A percentile compares a stretch with the other conserved stretches of the same genome.
Conservation (phyloP, 2,888 invertebrate species). For the Chirona hameri region DNA sequence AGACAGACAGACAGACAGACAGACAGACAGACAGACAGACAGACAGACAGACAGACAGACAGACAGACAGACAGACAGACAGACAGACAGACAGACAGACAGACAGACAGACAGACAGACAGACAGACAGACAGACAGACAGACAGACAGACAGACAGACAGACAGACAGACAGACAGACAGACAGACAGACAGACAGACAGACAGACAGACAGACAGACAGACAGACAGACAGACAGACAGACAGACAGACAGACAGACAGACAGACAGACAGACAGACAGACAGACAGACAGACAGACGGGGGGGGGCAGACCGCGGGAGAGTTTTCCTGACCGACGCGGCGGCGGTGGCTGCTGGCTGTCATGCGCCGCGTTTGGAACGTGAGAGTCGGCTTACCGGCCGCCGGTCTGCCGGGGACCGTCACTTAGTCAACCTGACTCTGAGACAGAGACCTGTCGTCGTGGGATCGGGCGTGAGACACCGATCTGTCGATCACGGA, state of each 20-base stretch:
- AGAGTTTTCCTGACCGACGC: too few species aligned
- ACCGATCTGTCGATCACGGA: too few species aligned
- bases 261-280: not conserved
- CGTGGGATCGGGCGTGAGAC: too few species aligned
- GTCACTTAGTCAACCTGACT: too few species aligned
- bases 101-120: not conserved
- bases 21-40: not conserved
- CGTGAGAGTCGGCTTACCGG: too few species aligned
- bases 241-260: not conserved
- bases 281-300: too few species aligned
- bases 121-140: not conserved
- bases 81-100: not conserved
- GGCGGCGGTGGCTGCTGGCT: too few species aligned
- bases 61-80: not conserved
- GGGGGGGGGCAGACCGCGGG: too few species aligned
- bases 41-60: not conserved
- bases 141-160: not conserved
- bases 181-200: not conserved
- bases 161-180: not conserved
- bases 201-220: not conserved
- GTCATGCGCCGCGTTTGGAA: too few species aligned
- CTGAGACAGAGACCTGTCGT: too few species aligned
- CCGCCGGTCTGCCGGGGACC: too few species aligned
- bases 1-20: not conserved
- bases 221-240: not conserved